Conservation (phyloP, 1,140 invertebrate genomes). For the Brachionus rubens region DNA sequence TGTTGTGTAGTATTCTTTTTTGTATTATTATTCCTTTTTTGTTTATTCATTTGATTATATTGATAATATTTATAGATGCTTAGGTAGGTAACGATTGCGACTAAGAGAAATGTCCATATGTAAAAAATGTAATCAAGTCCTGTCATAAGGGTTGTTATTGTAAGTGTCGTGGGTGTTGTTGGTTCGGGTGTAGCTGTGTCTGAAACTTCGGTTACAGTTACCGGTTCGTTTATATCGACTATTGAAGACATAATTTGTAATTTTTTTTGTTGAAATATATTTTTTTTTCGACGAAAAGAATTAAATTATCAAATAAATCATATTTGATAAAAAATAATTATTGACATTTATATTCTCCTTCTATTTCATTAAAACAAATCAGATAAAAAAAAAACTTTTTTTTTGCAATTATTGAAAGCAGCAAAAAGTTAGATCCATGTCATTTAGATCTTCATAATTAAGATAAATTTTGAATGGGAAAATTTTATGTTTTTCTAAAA, state of each 20-base stretch:
- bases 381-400: neutral
- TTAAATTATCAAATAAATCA: constrained; percentile 22
- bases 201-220: neutral
- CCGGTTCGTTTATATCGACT: no score
- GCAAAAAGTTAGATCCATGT: no score
- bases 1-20: neutral
- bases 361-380: neutral
- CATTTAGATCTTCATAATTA: no score
- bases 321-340: neutral
- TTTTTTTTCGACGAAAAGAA: constrained; percentile 15
- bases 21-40: neutral
- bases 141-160: neutral
- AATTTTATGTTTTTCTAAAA: no score
- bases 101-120: constrained; percentile 26
- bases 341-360: constrained; percentile 36
- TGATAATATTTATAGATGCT: constrained; percentile 31
- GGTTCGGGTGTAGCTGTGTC: neutral
- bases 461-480: no score
- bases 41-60: neutral
- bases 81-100: constrained; percentile 19
- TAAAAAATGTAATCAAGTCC: constrained; percentile 34
- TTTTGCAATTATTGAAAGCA: no score
- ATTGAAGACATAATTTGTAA: no score
- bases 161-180: neutral
- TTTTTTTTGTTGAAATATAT: no score